A percentile compares a stretch with the other conserved stretches of the same genome.
These are phyloP conservation scores for Callipepla squamata DNA, from an alignment of 2,113 vertebrate species.

Conservation along the genomic window DNA sequence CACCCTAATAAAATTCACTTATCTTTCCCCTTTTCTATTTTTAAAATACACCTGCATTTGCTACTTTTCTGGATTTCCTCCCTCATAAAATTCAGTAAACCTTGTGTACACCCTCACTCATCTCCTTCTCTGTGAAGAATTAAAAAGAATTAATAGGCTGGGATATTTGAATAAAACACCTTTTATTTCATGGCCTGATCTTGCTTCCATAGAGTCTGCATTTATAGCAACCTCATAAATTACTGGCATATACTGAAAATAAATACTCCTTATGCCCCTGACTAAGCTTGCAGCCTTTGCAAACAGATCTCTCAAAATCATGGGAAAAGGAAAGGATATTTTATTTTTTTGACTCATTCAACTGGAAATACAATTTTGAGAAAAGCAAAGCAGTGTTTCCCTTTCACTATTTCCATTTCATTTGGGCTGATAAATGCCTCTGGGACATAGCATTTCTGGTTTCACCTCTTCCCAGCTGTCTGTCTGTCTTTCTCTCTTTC, in stretches of 20 bases:
- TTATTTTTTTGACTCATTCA: slow-evolving; percentile 49
- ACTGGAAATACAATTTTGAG: slow-evolving; percentile 74
- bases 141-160: slow-evolving; percentile 65
- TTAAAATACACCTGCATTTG: slow-evolving; percentile 39
- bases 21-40: slow-evolving; percentile 45
- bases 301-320: slow-evolving; percentile 65
- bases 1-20: slow-evolving; percentile 47
- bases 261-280: slow-evolving; percentile 49
- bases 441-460: slow-evolving; percentile 52
- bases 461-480: slow-evolving; percentile 28
- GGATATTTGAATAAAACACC: slow-evolving; percentile 56
- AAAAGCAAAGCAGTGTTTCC: slow-evolving; percentile 67
- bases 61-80: slow-evolving; percentile 16
- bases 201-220: slow-evolving; percentile 50
- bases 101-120: not conserved
- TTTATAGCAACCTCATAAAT: slow-evolving; percentile 61
- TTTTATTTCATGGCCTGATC: slow-evolving; percentile 60
- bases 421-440: slow-evolving; percentile 59
- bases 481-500: not conserved
- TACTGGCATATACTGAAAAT: slow-evolving; percentile 53
- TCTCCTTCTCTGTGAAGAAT: slow-evolving; percentile 56
- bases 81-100: slow-evolving; percentile 47
- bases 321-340: slow-evolving; percentile 41
- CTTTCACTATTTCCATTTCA: slow-evolving; percentile 63
- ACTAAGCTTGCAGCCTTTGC: slow-evolving; percentile 49